Percentiles rank a stretch among this genome's conserved stretches.
These are phyloP conservation scores for Cuculus canorus DNA, from an alignment of 2,797 vertebrate genomes.

Conservation along the genomic window DNA sequence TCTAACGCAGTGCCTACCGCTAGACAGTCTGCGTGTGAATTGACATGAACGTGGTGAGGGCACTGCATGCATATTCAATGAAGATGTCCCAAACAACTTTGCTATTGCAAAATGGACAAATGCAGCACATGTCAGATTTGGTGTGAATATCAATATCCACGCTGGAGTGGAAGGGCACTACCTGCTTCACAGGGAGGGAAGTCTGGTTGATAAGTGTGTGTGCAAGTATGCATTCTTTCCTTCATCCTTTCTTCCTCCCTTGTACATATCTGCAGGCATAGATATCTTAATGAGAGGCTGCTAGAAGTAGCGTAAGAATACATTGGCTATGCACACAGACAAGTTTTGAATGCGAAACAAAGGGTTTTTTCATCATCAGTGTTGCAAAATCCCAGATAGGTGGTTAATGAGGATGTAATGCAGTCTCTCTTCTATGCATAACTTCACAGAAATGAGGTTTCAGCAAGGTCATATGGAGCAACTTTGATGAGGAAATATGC, in stretches of 20 bases:
- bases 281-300: not conserved
- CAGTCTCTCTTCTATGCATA: not conserved
- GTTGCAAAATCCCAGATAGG: not conserved
- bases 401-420: not conserved
- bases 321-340: not conserved
- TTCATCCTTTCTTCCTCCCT: not conserved
- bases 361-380: not conserved
- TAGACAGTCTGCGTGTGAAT: not conserved
- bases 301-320: not conserved
- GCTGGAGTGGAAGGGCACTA: not conserved
- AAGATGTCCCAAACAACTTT: not conserved
- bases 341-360: not conserved
- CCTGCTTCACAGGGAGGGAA: not conserved
- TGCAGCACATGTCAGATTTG: not conserved
- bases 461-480: not conserved
- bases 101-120: not conserved
- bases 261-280: not conserved
- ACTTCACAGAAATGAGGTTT: not conserved
- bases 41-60: not conserved
- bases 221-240: accelerated
- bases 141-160: not conserved
- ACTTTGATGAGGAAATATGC: not conserved
- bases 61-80: not conserved
- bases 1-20: not conserved
- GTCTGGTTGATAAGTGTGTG: accelerated